These are phyloP conservation scores for Lepetodrilus schrolli DNA, from an alignment of 2,888 invertebrate species.

Conservation along the genomic window DNA sequence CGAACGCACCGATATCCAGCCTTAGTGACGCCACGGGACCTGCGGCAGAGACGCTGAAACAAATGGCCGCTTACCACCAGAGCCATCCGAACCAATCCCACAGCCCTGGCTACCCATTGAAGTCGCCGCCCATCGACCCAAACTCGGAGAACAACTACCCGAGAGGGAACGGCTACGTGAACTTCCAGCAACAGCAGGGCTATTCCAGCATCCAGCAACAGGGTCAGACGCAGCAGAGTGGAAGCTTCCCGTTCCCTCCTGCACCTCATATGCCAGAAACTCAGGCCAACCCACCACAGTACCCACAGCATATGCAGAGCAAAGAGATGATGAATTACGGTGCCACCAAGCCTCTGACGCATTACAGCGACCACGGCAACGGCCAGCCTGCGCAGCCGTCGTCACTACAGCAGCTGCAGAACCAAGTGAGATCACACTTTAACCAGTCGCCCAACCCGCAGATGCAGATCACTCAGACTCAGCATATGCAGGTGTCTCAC, in stretches of 20 bases:
- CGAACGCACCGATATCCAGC: constrained; percentile 34
- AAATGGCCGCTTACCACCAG: constrained; percentile 98
- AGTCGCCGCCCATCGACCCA: constrained; percentile 41
- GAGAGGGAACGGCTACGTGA: constrained; percentile 51
- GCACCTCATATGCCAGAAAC: constrained; percentile 12
- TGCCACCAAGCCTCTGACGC: constrained; percentile 71
- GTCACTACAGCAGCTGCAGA: constrained; percentile 70
- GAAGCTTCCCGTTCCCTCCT: constrained; percentile 34
- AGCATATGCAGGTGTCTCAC: constrained; percentile 78
- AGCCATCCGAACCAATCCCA: constrained; percentile 87
- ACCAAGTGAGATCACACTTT: constrained; percentile 80
- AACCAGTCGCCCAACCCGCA: constrained; percentile 86
- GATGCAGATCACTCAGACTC: constrained; percentile 89
- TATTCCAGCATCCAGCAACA: constrained; percentile 41
- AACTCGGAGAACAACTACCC: not conserved
- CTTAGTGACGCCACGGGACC: constrained; percentile 79
- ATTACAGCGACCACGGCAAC: constrained; percentile 65
- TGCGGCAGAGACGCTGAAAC: constrained; percentile 94
- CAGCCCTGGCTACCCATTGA: constrained; percentile 48
- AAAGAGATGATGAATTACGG: constrained; percentile 56
- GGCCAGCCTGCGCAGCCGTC: constrained; percentile 50
- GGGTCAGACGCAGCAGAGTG: constrained; percentile 35
- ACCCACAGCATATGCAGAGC: constrained; percentile 42
- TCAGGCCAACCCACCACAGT: constrained; percentile 29
- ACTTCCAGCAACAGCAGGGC: constrained; percentile 49